These are phyloP conservation scores for Helostoma temminkii DNA, from an alignment of 2,797 vertebrate genomes.

Conservation along the genomic window DNA sequence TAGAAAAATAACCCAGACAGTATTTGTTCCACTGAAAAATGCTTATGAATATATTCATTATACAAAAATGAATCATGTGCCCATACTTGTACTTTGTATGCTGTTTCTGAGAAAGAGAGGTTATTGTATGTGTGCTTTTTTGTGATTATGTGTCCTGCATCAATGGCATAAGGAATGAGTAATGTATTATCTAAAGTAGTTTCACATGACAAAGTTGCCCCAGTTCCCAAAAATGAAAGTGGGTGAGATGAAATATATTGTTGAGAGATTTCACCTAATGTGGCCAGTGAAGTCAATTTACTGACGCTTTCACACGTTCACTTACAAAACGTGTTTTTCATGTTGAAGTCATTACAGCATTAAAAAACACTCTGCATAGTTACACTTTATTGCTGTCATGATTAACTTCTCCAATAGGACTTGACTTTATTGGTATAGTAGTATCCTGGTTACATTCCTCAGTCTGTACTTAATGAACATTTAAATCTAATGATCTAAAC, in stretches of 20 bases:
- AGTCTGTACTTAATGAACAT: background rate
- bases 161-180: constrained; percentile 4
- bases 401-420: constrained; percentile 12
- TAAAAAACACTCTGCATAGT: constrained; percentile 5
- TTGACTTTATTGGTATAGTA: background rate
- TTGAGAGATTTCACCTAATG: no score
- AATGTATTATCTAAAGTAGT: background rate
- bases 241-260: constrained; percentile 4
- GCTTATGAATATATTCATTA: background rate
- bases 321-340: background rate
- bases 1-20: no score
- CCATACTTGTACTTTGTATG: background rate
- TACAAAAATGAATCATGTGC: background rate
- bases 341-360: background rate
- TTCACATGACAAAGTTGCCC: background rate
- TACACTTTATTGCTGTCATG: constrained; percentile 17
- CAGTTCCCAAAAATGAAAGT: background rate
- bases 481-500: constrained; percentile 29
- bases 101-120: background rate
- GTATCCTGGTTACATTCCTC: constrained; percentile 4
- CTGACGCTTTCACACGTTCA: no score
- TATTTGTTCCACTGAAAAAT: background rate
- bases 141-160: background rate
- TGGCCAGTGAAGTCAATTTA: no score
- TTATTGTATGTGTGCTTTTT: background rate